Base-by-base conservation (phyloP, 37 sponge, comb jelly and placozoan genomes). In the Eunapius fragilis region DNA sequence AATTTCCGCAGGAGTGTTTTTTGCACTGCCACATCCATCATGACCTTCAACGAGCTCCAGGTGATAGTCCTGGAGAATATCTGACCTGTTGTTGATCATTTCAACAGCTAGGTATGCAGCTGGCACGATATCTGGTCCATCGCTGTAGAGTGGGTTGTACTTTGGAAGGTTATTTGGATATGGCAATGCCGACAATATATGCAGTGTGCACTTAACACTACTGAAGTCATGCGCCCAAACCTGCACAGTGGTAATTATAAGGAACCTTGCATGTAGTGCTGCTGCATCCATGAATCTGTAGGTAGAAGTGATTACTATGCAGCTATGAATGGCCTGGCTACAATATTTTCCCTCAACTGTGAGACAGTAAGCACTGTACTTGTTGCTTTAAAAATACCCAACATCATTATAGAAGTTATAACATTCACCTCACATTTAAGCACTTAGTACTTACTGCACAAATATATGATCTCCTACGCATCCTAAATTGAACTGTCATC, bases 1-100 rank as follows among this genome's bases (percentile, higher is more conserved):
- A 58, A 17, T 58, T 58, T 34, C 67, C 31, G 19, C 37, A 31
- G n/a, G 2, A 48, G 85, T 68, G n/a, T 67, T 68, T 22, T 7
- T 13, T 24, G 36, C 49, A 2, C 35, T 34, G 38, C 76, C 76
- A 68, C 88, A 87, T 41, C 88, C 88, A 45, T 45, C 75, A 23
- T 87, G 34, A 19, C 22, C 82, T 13, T 80, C 31, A 24, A 87
- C 69, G 30, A 87, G 82, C 45, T 81, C 70, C 7, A 87, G 82
- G 25, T 25, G 72, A 70, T 87, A 68, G 69, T 28, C 27, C 25
- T 72, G 12, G 26, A 86, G 80, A 11, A 80, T 24, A 12, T 70
- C 48, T 25, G 48, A 2, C 32, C 67, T 37, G 32, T 71, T 48
- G 74, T 86, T 86, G 23, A 86, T 71, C 68, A 75, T 75, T 11